phyloP scores from a whole-genome alignment of 2,797 vertebrate species.

The Sebastes minor region DNA sequence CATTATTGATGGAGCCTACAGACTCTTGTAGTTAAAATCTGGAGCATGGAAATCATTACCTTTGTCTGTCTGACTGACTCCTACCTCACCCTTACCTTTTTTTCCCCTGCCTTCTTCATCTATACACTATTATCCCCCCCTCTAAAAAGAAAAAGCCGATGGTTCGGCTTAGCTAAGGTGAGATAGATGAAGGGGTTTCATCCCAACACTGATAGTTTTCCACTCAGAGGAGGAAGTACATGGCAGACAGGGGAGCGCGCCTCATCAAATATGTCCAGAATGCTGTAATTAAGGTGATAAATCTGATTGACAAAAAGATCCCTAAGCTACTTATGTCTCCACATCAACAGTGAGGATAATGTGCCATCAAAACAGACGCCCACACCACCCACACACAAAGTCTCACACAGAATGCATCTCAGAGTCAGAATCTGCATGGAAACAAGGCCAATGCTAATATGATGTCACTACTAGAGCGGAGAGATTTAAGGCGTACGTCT shows the following conservation, averaged over 20 bases:
- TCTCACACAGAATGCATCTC: conserved; percentile 23
- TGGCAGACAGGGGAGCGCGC: conserved; percentile 19
- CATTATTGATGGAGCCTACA: conserved; percentile 68
- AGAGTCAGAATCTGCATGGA: conserved; percentile 51
- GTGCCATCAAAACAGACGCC: conserved; percentile 39
- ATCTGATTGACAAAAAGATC: conserved; percentile 70
- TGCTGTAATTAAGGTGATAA: conserved; percentile 75
- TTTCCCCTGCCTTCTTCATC: not conserved
- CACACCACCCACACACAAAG: conserved; percentile 25
- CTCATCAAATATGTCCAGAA: conserved; percentile 51
- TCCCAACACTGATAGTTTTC: conserved; percentile 43
- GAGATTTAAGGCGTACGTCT: conserved; percentile 61
- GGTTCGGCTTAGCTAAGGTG: conserved; percentile 23
- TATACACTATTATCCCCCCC: not conserved
- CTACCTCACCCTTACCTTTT: not conserved
- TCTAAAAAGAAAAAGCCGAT: conserved; percentile 2
- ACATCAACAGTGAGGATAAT: conserved; percentile 57
- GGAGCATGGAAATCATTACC: conserved; percentile 63
- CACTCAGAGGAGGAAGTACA: conserved; percentile 53
- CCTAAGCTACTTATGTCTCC: conserved; percentile 67
- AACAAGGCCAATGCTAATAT: conserved; percentile 70
- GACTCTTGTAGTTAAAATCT: conserved; percentile 58
- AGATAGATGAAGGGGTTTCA: conserved; percentile 44
- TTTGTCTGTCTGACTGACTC: conserved; percentile 37
- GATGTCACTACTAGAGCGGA: conserved; percentile 48